Conservation (phyloP, 1,140 invertebrate species). For the Dendroctonus valens region DNA sequence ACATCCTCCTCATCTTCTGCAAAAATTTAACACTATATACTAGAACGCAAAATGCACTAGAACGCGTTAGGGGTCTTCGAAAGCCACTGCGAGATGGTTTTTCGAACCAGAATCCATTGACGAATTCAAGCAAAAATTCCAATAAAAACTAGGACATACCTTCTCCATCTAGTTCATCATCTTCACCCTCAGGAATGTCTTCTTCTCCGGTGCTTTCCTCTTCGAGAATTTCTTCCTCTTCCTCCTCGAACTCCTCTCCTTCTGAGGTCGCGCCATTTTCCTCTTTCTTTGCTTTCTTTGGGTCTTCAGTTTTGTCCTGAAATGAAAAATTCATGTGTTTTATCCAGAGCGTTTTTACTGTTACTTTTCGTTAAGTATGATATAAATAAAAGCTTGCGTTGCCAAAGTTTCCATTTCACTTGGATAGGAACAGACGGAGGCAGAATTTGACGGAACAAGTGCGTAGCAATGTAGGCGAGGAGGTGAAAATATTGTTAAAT, state of each 20-base stretch:
- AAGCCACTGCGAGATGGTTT: too few species aligned
- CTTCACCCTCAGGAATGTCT: conserved; percentile 65
- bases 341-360: too few species aligned
- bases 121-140: too few species aligned
- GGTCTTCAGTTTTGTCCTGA: conserved; percentile 70
- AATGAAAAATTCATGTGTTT: background rate
- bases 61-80: too few species aligned
- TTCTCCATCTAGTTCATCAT: conserved; percentile 67
- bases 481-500: too few species aligned
- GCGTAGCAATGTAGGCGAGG: background rate
- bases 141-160: conserved; percentile 45
- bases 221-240: conserved; percentile 59
- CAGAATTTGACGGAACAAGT: background rate
- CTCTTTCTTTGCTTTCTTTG: conserved; percentile 76
- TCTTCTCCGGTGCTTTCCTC: conserved; percentile 66
- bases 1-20: conserved; percentile 50
- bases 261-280: conserved; percentile 63
- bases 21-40: background rate
- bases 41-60: too few species aligned
- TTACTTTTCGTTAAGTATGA: too few species aligned
- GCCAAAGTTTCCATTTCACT: too few species aligned
- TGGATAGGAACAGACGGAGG: too few species aligned
- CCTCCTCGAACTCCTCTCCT: conserved; percentile 55
- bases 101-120: too few species aligned
- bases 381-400: too few species aligned